Conservation (phyloP, 2,797 vertebrate genomes). For the Loriculus beryllinus region DNA sequence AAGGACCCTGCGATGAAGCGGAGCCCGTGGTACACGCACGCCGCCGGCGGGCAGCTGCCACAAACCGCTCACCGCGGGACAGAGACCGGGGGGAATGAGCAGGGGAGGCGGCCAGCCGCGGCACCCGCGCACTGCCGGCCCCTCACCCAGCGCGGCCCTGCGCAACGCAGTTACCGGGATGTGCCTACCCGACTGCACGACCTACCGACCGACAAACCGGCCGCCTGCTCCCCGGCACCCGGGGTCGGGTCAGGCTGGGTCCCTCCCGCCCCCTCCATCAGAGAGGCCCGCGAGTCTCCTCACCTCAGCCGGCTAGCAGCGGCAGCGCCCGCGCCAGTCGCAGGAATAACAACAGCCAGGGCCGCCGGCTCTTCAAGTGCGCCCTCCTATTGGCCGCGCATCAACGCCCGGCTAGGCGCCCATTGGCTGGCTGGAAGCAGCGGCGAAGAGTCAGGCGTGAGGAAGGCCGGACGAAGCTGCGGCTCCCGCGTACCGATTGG, state of each 20-base stretch:
- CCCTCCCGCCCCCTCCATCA: too few relatives aligned
- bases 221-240: too few relatives aligned
- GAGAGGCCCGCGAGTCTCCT: not conserved
- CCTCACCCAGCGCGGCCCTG: not conserved
- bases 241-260: not conserved
- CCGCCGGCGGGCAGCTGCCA: not conserved
- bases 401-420: not conserved
- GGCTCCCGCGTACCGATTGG: conserved; percentile 30
- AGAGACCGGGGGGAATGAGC: rapidly evolving
- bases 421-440: conserved; percentile 16
- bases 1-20: too few relatives aligned
- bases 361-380: not conserved
- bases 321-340: rapidly evolving
- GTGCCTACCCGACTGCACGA: too few relatives aligned
- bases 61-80: too few relatives aligned
- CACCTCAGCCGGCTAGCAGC: not conserved
- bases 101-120: too few relatives aligned
- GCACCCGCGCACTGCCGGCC: not conserved
- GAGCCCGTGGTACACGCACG: not conserved
- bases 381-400: not conserved
- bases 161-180: not conserved
- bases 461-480: not conserved
- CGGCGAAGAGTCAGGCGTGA: conserved; percentile 21
- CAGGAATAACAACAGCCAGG: not conserved
- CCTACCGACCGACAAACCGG: not conserved